These are phyloP conservation scores for Ophiodon elongatus DNA, from an alignment of 2,113 vertebrate species.

Conservation along the genomic window DNA sequence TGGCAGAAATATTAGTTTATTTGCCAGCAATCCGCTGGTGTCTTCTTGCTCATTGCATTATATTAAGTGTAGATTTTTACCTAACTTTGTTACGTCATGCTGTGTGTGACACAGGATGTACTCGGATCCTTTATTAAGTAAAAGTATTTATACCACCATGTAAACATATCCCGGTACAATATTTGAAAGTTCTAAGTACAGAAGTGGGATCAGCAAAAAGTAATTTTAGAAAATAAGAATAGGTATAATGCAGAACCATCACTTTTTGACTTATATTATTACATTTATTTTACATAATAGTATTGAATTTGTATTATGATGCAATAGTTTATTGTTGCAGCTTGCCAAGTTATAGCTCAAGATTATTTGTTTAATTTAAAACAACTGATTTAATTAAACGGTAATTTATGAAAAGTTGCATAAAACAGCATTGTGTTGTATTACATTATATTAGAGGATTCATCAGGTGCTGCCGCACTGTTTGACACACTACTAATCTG, in stretches of 20 bases:
- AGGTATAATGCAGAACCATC: background rate
- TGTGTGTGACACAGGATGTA: background rate
- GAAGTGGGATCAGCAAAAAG: background rate
- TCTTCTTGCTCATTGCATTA: background rate
- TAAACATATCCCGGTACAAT: background rate
- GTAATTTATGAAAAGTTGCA: background rate
- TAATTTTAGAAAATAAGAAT: background rate
- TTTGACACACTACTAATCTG: slow-evolving; percentile 27
- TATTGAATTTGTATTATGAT: background rate
- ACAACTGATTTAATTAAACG: background rate
- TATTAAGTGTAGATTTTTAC: background rate
- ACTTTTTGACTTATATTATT: background rate
- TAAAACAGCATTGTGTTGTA: background rate
- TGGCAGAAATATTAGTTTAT: background rate
- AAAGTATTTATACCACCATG: background rate
- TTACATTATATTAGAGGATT: slow-evolving; percentile 28
- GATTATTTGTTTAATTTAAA: background rate
- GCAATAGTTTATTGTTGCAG: background rate
- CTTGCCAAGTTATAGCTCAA: background rate
- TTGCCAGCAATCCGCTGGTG: background rate
- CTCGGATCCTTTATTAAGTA: background rate
- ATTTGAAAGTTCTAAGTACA: background rate
- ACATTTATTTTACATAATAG: background rate
- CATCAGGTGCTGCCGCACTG: background rate
- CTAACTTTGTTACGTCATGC: background rate